Conservation (phyloP, 2,113 vertebrate species). For the Platichthys flesus region DNA sequence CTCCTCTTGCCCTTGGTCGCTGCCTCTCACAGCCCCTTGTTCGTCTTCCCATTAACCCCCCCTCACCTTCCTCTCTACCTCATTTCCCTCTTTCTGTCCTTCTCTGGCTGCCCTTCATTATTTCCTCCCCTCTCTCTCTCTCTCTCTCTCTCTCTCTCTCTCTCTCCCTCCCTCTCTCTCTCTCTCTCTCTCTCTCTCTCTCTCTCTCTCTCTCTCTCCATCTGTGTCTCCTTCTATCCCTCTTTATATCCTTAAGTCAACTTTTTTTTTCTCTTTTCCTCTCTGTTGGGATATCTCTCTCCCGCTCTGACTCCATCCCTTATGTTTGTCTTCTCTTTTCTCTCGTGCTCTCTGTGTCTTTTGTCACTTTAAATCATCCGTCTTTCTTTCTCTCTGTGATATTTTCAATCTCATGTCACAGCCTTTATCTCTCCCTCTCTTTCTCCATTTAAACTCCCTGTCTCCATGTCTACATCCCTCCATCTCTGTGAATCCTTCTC, state of each 20-base stretch:
- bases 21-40: constrained; percentile 87
- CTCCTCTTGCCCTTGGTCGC: constrained; percentile 90
- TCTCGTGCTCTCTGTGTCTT: constrained; percentile 13
- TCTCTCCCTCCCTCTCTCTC: constrained; percentile 5
- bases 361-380: constrained; percentile 29
- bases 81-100: constrained; percentile 51
- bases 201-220: constrained; percentile 10
- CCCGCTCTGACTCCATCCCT: constrained; percentile 14
- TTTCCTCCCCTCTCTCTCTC: constrained; percentile 76
- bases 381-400: neutral
- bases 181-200: constrained; percentile 10
- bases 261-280: constrained; percentile 2
- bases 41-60: constrained; percentile 87
- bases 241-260: constrained; percentile 7
- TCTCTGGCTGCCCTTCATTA: constrained; percentile 82
- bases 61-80: constrained; percentile 24
- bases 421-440: constrained; percentile 2
- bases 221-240: neutral
- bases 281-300: constrained; percentile 13
- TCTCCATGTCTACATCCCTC: constrained; percentile 2
- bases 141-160: constrained; percentile 14
- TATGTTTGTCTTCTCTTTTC: constrained; percentile 16
- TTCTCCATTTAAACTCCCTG: constrained; percentile 21
- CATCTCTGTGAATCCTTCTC: neutral
- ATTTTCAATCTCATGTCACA: constrained; percentile 13